Percentiles rank a stretch among this genome's conserved stretches.
These are phyloP conservation scores for Agrilus planipennis DNA, from an alignment of 1,140 invertebrate genomes.

Conservation along the genomic window DNA sequence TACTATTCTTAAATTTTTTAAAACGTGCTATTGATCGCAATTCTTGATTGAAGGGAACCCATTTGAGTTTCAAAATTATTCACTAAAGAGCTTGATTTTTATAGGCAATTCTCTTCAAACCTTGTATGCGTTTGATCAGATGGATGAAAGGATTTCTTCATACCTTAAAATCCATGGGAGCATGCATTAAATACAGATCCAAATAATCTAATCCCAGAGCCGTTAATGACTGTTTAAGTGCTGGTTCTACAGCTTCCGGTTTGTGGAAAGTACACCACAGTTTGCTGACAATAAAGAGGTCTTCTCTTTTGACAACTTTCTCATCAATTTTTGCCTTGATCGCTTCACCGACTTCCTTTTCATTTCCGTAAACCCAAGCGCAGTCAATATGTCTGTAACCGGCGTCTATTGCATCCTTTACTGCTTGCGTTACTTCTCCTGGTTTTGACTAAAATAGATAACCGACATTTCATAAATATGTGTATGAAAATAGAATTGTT, in stretches of 20 bases:
- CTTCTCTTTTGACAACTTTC: conserved; percentile 65
- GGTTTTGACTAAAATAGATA: conserved; percentile 41
- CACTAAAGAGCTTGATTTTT: too few species aligned
- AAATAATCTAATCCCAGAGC: conserved; percentile 63
- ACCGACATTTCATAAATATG: too few species aligned
- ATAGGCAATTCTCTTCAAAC: too few species aligned
- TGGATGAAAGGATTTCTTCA: too few species aligned
- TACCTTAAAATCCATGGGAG: conserved; percentile 68
- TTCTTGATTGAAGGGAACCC: too few species aligned
- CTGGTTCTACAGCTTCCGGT: conserved; percentile 40
- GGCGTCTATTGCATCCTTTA: conserved; percentile 58
- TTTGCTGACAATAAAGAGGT: conserved; percentile 74
- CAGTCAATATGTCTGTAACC: conserved; percentile 89
- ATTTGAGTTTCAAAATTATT: too few species aligned
- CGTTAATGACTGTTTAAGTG: conserved; percentile 50
- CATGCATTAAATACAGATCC: conserved; percentile 76
- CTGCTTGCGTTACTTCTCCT: conserved; percentile 51
- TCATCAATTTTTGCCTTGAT: conserved; percentile 58
- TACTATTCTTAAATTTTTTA: too few species aligned
- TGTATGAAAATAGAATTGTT: too few species aligned
- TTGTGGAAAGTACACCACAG: conserved; percentile 59
- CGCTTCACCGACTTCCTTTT: conserved; percentile 71
- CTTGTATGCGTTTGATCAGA: too few species aligned
- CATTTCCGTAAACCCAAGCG: conserved; percentile 73
- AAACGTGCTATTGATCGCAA: too few species aligned